These are phyloP conservation scores for Pseudomyrmex sp. DNA, from an alignment of 1,140 invertebrate genomes.

Conservation along the genomic window DNA sequence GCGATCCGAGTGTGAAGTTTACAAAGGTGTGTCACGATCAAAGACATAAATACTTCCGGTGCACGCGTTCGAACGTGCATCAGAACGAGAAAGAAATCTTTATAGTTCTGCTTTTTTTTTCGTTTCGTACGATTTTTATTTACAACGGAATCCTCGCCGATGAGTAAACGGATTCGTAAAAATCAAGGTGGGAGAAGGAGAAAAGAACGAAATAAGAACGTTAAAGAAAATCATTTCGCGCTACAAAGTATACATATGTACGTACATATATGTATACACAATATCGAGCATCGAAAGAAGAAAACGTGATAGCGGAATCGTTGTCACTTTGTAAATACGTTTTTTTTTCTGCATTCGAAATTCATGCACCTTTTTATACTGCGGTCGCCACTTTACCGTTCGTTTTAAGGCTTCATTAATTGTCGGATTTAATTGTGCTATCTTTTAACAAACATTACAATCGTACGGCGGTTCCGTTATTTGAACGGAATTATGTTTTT, in stretches of 20 bases:
- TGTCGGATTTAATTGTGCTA: constrained; percentile 38
- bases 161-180: constrained; percentile 61
- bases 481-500: constrained; percentile 10
- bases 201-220: constrained; percentile 38
- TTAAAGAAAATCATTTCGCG: constrained; percentile 65
- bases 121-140: constrained; percentile 66
- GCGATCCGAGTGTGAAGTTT: no score
- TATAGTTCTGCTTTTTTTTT: constrained; percentile 65
- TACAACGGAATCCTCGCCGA: constrained; percentile 49
- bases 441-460: constrained; percentile 32
- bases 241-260: constrained; percentile 30
- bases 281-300: constrained; percentile 11
- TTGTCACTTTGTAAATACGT: constrained; percentile 36
- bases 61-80: constrained; percentile 12
- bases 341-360: constrained; percentile 30
- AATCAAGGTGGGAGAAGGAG: neutral
- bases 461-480: neutral
- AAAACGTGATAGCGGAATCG: constrained; percentile 26
- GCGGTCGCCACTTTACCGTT: constrained; percentile 39
- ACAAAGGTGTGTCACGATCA: constrained; percentile 7
- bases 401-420: constrained; percentile 49
- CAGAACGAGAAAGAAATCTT: constrained; percentile 63
- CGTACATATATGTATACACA: no score
- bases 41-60: constrained; percentile 60
- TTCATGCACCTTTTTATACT: constrained; percentile 1